Conservation (phyloP, 2,888 invertebrate species). For the Amblyjoppa proteus region DNA sequence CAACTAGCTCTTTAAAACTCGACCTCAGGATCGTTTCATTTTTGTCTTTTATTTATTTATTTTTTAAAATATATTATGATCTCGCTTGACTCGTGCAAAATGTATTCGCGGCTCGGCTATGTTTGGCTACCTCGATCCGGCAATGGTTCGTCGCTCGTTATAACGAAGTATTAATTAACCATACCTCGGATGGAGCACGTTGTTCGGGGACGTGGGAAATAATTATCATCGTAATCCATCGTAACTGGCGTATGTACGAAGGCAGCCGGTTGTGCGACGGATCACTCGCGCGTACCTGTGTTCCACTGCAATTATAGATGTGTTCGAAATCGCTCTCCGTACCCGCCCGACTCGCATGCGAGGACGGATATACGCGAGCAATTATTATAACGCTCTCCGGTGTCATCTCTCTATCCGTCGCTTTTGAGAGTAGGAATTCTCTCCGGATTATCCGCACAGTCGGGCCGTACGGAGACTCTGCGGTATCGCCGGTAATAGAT, state of each 20-base stretch:
- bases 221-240: constrained; percentile 71
- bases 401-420: constrained; percentile 46
- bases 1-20: too few species aligned
- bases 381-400: constrained; percentile 62
- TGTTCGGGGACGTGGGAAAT: constrained; percentile 55
- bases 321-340: constrained; percentile 17
- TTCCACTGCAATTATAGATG: constrained; percentile 54
- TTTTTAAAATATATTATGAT: background rate
- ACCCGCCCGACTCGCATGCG: constrained; percentile 29
- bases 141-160: constrained; percentile 62
- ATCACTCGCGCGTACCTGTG: constrained; percentile 32
- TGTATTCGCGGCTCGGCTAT: background rate
- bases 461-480: constrained; percentile 11
- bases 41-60: background rate
- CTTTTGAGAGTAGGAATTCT: constrained; percentile 38
- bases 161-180: constrained; percentile 69
- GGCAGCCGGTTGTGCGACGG: constrained; percentile 53
- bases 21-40: background rate
- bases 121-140: constrained; percentile 15
- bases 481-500: constrained; percentile 39
- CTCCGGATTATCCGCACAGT: constrained; percentile 38
- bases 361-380: constrained; percentile 64
- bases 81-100: background rate
- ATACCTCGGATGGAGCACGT: constrained; percentile 41
- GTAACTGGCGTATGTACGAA: constrained; percentile 62